Base-by-base conservation (phyloP, 1,140 invertebrate genomes). In the Magallana angulata region DNA sequence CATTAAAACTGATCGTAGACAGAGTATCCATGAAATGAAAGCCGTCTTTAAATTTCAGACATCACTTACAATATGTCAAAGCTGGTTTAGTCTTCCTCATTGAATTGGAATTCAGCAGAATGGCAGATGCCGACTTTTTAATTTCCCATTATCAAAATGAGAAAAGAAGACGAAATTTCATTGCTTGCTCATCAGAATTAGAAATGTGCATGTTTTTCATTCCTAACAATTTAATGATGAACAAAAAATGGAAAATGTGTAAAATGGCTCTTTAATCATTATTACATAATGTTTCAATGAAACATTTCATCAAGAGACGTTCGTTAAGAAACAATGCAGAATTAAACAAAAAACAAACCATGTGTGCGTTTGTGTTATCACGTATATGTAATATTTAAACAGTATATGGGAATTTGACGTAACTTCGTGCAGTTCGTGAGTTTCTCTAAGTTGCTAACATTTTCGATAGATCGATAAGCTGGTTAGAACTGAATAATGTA, bases 51-150 rank as follows among this genome's bases (percentile, higher is more conserved):
- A 18, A 30, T 76, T 76, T 76, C 68, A 76, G 68, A 76, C 68
- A 76, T 76, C 68, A 76, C 68, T 76, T 76, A 76, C 30, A 76
- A 36, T 76, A 76, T 76, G 68, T 30, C 68, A 76, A 76, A 76
- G 64, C 7, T 76, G 18, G 68, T 76, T 76, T 76, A 30, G 24
- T 76, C 68, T 24, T 30, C 48, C 68, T 76, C 68, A 76, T 76
- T 76, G 24, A 36, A 30, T 30, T 30, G 68, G 68, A 76, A 76
- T 76, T 30, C 68, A 14, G 24, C 24, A 30, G 68, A 76, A 76
- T 76, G 68, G 24, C 68, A 76, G 24, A 76, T 11, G 68, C 60
- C 60, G 16, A 18, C 60, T 64, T 64, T 64, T 64, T 64, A 64
- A 64, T 64, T 64, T 64, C 60, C 60, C 60, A 64, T 64, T 64